Base-by-base conservation (phyloP, 2,797 vertebrate species). In the Orientallactaga sibirica region DNA sequence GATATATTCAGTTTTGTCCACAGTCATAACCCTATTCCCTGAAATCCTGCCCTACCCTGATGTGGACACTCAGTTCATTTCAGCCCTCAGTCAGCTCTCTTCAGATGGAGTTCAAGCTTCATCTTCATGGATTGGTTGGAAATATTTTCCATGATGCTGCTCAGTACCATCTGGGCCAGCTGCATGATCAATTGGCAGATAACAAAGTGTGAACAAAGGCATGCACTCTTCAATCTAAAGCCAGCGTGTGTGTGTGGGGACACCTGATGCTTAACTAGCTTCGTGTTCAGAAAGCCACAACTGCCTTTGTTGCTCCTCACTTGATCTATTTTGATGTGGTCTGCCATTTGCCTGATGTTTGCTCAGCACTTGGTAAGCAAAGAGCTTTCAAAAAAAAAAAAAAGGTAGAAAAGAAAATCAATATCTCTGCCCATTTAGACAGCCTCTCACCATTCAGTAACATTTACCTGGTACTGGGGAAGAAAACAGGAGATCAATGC, bases 341-440 rank as follows among this genome's bases (percentile, higher is more conserved):
- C 95, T 97, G 96, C 97, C 91, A 82, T 96, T 97, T 97, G 94
- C 88, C 94, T 92, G 78, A 77, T 97, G 94, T 93, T 98, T 98
- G 85, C 91, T 97, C 96, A 96, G 92, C 48, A 94, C 97, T 97
- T 98, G 97, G 97, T 98, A 98, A 98, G 97, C 93, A 96, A 96
- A 96, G 84, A 96, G 94, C 93, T 98, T 98, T 98, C 77, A 83
- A 90, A 98, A 97, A 37, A 37, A 37, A 37, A 37, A 37, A 37
- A 96, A 90, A 16, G 83, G 92, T 91, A 96, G 84, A 95, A 93
- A 90, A 76, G 92, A 77, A 96, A 98, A 98, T 98, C 98, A 97
- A 98, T 98, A 98, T 96, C 97, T 97, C 96, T 98, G 96, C 93
- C 98, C 97, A 97, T 98, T 98, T 97, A 98, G 97, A 96, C 19